These are phyloP conservation scores for Drusus annulatus DNA, from an alignment of 1,140 invertebrate species.

Conservation along the genomic window DNA sequence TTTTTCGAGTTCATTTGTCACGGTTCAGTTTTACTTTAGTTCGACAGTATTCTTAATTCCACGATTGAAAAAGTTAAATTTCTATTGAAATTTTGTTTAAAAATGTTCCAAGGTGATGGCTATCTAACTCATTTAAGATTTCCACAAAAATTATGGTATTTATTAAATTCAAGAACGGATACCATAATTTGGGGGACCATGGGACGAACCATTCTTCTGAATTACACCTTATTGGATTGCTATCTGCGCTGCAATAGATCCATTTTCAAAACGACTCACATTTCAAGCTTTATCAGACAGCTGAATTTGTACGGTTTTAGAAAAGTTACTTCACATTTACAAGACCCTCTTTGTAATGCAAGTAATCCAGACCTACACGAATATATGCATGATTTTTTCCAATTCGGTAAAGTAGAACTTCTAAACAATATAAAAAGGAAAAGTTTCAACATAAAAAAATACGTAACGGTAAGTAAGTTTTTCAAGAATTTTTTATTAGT, in stretches of 20 bases:
- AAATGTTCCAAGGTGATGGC: conserved; percentile 70
- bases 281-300: conserved; percentile 76
- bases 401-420: conserved; percentile 69
- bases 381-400: conserved; percentile 74
- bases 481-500: not conserved
- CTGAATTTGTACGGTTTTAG: conserved; percentile 76
- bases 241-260: conserved; percentile 71
- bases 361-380: conserved; percentile 74
- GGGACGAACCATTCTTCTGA: conserved; percentile 72
- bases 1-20: not conserved
- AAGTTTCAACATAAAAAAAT: conserved; percentile 65
- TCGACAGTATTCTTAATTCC: not conserved
- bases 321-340: conserved; percentile 74
- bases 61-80: not conserved
- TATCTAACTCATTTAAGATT: conserved; percentile 73
- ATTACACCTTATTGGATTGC: conserved; percentile 72
- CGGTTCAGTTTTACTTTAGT: not conserved
- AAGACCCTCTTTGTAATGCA: conserved; percentile 71
- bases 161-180: conserved; percentile 71
- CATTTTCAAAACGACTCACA: conserved; percentile 76
- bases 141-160: conserved; percentile 76
- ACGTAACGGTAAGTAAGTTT: not conserved
- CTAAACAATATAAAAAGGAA: conserved; percentile 73
- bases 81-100: conserved; percentile 46
- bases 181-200: conserved; percentile 73